Base-by-base conservation (phyloP, 2,113 vertebrate genomes). In the Pyrgilauda ruficollis region DNA sequence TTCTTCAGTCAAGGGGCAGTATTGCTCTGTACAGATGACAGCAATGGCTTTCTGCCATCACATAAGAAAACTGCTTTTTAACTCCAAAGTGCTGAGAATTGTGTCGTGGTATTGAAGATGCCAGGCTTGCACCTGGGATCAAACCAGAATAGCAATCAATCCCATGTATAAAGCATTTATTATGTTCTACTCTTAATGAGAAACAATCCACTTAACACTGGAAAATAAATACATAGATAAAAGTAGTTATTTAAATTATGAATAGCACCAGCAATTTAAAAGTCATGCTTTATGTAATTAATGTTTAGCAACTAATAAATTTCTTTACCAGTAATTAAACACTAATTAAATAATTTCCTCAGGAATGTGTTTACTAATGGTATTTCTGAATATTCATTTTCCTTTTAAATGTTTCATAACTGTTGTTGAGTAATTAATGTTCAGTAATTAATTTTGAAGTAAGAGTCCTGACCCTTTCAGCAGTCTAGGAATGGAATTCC, bases 361-460 rank as follows among this genome's bases (percentile, higher is more conserved):
- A 67, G 50, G 91, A 97, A 96, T 84, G 13, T 90, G 96, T 87
- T 97, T 93, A 90, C 28, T 96, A 91, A 93, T 95, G 86, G 41
- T 90, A 89, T 97, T 97, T 90, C 83, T 95, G 50, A 64, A 75
- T 92, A 92, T 78, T 92, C 69, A 41, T 96, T 87, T 95, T 93
- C 66, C 56, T 93, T 91, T 96, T 94, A 93, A 95, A 97, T 93
- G 92, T 96, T 97, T 97, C 64, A 84, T 97, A 13, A 22, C 58
- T 78, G 85, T 95, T 95, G 66, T 94, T 97, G 61, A 95, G 93
- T 97, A 97, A 97, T 97, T 98, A 95, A 75, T 88, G 63, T 77
- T 88, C 93, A 82, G 70, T 97, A 96, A 96, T 93, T 96, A 90
- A 98, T 97, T 97, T 96, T 93, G 88, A 97, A 97, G 90, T 64